Base-by-base conservation (phyloP, 2,113 vertebrate species). In the Xiphorhynchus elegans region DNA sequence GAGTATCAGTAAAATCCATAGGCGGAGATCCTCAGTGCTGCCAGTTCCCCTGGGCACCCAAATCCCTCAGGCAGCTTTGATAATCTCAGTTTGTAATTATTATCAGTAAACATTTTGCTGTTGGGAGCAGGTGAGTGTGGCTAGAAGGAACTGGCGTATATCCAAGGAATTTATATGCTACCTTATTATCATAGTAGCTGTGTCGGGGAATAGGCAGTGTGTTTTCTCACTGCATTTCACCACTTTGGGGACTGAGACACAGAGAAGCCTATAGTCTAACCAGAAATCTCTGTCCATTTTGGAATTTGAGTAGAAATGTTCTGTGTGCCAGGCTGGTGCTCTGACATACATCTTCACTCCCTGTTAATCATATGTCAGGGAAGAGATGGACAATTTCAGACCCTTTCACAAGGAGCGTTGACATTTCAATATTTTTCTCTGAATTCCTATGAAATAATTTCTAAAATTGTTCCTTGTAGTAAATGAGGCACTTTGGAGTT, bases 31-130 rank as follows among this genome's bases (percentile, higher is more conserved):
- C 67, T 64, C 73, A 40, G 52, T 24, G 26, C 75, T 59, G 75
- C 59, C 14, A 11, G 76, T 1, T 95, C 96, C 88, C 60, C 2
- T 16, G 73, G 86, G 90, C 74, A 58, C 19, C 60, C 56, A 13
- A 72, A 75, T 64, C 52, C 93, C 85, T 7, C 2, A 14, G 88
- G 85, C 79, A 50, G 9, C 75, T 75, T 31, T 42, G 44, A 33
- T 66, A 63, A 89, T 64, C 64, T 81, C 68, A 53, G 56, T 17
- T 37, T 35, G 64, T 78, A 90, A 93, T 96, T 89, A 95, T 90
- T 64, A 60, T 15, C 85, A 60, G 83, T 58, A 87, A 93, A 89
- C 79, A 84, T 42, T 95, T 53, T 63, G 42, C 68, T 75, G 52
- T 23, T 37, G 56, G 85, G 85, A 89, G 83, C 85, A 84, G 90